Conservation (phyloP, 2,113 vertebrate species). For the Scartelaos histophorus region DNA sequence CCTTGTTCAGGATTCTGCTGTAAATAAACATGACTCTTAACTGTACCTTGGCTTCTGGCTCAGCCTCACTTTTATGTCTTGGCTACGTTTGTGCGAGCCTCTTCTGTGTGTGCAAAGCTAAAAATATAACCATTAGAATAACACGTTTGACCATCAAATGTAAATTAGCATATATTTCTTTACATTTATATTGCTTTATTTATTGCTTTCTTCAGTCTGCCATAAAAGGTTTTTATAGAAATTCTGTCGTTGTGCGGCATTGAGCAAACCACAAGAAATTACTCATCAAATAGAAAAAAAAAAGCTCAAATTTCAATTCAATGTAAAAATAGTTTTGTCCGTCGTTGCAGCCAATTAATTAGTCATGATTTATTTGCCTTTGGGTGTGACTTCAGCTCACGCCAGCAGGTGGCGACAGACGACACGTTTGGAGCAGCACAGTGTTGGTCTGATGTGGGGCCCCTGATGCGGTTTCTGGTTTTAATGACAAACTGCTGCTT, state of each 20-base stretch:
- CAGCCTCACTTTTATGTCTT: background rate
- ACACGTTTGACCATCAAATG: background rate
- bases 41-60: conserved; percentile 61
- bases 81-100: background rate
- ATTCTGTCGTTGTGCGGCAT: no score
- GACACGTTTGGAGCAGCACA: conserved; percentile 29
- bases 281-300: no score
- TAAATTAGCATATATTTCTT: background rate
- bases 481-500: background rate
- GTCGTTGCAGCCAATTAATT: no score
- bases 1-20: conserved; percentile 78
- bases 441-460: background rate
- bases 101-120: background rate
- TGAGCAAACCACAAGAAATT: no score
- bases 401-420: conserved; percentile 64
- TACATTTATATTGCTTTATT: background rate
- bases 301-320: no score
- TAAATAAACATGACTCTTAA: conserved; percentile 86
- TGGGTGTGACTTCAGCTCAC: background rate
- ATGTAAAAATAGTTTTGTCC: no score
- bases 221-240: no score
- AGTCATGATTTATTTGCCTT: background rate
- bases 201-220: no score
- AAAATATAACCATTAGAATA: background rate
- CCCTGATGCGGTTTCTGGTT: background rate